Evolutionary conservation across 1,140 invertebrate species (phyloP).

Genomic region (Panonychus citri): DNA sequence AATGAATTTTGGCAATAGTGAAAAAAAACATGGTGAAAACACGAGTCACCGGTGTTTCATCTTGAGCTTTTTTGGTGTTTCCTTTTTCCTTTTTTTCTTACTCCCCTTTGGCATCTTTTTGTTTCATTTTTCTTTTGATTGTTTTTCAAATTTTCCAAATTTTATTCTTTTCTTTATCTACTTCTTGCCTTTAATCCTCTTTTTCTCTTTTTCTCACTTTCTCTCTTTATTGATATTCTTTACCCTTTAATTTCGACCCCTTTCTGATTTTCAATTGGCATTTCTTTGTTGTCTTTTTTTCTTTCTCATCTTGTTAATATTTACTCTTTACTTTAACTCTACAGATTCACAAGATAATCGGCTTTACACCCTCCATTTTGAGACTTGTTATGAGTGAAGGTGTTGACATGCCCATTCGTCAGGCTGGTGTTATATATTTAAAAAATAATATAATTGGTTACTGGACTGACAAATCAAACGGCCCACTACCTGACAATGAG

Average conservation of each 20-base stretch:
- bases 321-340: background rate
- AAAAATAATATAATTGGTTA: conserved; percentile 76
- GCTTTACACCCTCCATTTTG: conserved; percentile 72
- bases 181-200: no score
- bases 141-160: no score
- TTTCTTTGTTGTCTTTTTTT: background rate
- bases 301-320: background rate
- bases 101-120: no score
- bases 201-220: no score
- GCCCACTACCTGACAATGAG: conserved; percentile 28
- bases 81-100: no score
- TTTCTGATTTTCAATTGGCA: background rate
- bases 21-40: no score
- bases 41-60: no score
- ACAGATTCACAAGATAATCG: conserved; percentile 85
- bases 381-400: conserved; percentile 59
- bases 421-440: conserved; percentile 85
- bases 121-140: no score
- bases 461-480: conserved; percentile 62
- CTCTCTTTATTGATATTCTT: background rate
- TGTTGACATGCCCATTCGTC: conserved; percentile 68
- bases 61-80: no score
- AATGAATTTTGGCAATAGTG: no score
- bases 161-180: no score
- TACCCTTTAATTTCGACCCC: no score